Percentiles rank a stretch among this genome's conserved stretches.
phyloP scores from a whole-genome alignment of 2,113 vertebrate species.

The Argyrosomus japonicus region DNA sequence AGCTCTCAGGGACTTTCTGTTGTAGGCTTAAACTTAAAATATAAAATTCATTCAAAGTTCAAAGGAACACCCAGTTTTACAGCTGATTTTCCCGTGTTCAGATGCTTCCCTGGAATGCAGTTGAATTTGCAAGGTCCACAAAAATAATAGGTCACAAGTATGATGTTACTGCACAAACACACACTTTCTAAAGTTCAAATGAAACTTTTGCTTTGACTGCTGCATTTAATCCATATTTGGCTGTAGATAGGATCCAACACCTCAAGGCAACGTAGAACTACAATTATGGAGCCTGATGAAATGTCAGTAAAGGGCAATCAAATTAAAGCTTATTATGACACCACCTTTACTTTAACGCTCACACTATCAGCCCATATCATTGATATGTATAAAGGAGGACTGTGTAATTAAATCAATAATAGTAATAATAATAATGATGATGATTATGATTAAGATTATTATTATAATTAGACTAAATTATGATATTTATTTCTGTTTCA shows the following conservation, averaged over 20 bases:
- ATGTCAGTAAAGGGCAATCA: background rate
- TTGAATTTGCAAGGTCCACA: background rate
- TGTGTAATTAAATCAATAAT: background rate
- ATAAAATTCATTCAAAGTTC: slow-evolving; percentile 9
- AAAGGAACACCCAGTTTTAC: background rate
- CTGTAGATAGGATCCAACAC: slow-evolving; percentile 68
- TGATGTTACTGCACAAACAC: slow-evolving; percentile 13
- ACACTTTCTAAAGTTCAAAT: background rate
- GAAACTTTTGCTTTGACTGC: background rate
- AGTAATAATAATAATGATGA: too few relatives aligned
- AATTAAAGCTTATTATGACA: background rate
- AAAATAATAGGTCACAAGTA: background rate
- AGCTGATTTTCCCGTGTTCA: background rate
- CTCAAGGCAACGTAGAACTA: slow-evolving; percentile 76
- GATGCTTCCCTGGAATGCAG: slow-evolving; percentile 15
- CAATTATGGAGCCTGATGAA: slow-evolving; percentile 15
- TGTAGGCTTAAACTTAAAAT: slow-evolving; percentile 1
- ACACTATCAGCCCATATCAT: background rate
- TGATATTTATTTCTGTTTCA: too few relatives aligned
- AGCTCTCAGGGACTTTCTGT: slow-evolving; percentile 38
- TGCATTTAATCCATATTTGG: background rate
- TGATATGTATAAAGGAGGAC: background rate
- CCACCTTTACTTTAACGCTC: background rate
- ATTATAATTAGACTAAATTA: too few relatives aligned
- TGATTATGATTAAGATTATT: too few relatives aligned